Evolutionary conservation across 2,797 vertebrate species (phyloP).

Genomic region (Varecia variegata): DNA sequence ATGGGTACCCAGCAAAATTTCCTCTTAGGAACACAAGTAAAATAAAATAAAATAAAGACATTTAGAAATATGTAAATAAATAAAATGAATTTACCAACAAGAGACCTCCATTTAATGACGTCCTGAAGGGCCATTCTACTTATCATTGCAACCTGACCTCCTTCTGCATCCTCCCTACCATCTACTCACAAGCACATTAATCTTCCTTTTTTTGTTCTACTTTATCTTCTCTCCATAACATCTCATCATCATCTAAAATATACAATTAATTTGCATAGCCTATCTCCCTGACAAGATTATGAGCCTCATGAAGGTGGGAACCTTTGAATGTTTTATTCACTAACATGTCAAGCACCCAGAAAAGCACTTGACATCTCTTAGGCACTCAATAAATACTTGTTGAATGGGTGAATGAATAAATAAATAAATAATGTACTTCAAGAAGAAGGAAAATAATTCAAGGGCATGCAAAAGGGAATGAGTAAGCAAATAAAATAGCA

Average conservation of each 20-base stretch:
- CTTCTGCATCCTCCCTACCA: not conserved
- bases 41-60: not conserved
- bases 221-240: not conserved
- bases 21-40: not conserved
- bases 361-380: not conserved
- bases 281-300: not conserved
- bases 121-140: not conserved
- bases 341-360: not conserved
- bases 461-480: not conserved
- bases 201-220: not conserved
- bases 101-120: not conserved
- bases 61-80: not conserved
- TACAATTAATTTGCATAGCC: not conserved
- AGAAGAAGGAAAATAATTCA: not conserved
- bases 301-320: not conserved
- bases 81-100: not conserved
- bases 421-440: not conserved
- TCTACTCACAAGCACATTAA: rapidly evolving
- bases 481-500: not conserved
- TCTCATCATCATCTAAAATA: not conserved
- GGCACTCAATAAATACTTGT: not conserved
- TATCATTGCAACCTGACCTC: not conserved
- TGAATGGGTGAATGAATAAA: not conserved
- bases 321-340: not conserved
- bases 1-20: not conserved